A percentile compares a stretch with the other conserved stretches of the same genome.
These are phyloP conservation scores for Ditula angustiorana DNA, from an alignment of 2,888 invertebrate species.

Conservation along the genomic window DNA sequence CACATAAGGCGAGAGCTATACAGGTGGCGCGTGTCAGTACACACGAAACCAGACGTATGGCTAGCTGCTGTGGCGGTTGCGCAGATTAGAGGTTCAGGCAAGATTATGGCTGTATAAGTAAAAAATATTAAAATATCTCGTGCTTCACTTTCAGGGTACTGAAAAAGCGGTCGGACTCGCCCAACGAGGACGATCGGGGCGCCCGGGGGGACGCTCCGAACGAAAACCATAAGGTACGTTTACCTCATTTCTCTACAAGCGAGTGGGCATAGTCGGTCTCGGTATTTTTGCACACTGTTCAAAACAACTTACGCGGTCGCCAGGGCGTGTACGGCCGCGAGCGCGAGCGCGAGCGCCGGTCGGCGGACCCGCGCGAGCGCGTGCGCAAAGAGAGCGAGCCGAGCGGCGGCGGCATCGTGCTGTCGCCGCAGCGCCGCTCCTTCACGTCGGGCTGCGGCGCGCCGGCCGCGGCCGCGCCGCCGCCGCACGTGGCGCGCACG, in stretches of 20 bases:
- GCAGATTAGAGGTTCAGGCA: too few relatives aligned
- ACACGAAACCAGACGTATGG: too few relatives aligned
- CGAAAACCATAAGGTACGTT: conserved; percentile 82
- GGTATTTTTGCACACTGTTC: too few relatives aligned
- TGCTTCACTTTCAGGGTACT: conserved; percentile 64
- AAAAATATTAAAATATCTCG: neutral
- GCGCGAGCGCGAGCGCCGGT: conserved; percentile 75
- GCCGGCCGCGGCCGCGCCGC: conserved; percentile 77
- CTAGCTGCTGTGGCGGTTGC: too few relatives aligned
- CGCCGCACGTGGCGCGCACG: conserved; percentile 85
- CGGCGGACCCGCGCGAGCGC: conserved; percentile 90
- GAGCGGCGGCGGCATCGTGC: conserved; percentile 87
- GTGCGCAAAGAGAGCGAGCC: conserved; percentile 92
- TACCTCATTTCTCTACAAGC: too few relatives aligned
- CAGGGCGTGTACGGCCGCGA: conserved; percentile 72
- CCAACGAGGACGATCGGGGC: conserved; percentile 86
- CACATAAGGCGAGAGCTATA: too few relatives aligned
- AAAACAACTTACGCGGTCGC: too few relatives aligned
- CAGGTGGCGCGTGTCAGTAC: too few relatives aligned
- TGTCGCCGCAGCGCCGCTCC: conserved; percentile 94
- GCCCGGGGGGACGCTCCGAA: conserved; percentile 80
- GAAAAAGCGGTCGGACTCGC: conserved; percentile 84
- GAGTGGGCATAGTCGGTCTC: too few relatives aligned
- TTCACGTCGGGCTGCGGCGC: conserved; percentile 96
- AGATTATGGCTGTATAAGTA: too few relatives aligned